Base-by-base conservation (phyloP, 2,888 invertebrate genomes). In the Exephanes ischioxanthus region DNA sequence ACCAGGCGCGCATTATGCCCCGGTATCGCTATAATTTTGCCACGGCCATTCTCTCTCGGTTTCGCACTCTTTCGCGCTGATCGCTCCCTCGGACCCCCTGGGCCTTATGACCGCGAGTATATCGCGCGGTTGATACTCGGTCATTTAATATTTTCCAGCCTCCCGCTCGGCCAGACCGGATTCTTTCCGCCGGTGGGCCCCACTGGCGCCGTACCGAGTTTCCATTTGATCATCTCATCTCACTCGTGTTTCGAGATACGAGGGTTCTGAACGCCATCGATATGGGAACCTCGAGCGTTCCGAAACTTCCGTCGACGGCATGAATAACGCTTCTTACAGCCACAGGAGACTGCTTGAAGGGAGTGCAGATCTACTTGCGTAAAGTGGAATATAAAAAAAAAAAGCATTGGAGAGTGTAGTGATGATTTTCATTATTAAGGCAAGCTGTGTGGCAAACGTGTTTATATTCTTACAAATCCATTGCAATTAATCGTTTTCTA, bases 111-210 rank as follows among this genome's bases (percentile, higher is more conserved):
- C 79, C 79, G 71, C 78, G 63, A 55, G 75, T 79, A 78, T 78
- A 61, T 45, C 82, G 70, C 78, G 48, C 72, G 37, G 70, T 79
- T 85, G 79, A 85, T 85, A 84, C 88, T 85, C 84, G 83, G 88
- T 86, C 85, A 88, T 87, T 88, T 86, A 80, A 88, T 84, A 87
- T 87, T 87, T 88, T 85, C 82, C 87, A 86, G 83, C 83, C 87
- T 84, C 80, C 84, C 80, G 77, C 80, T 61, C 80, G 84, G 84
- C 70, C 86, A 71, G 85, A 80, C 77, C 78, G 73, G 22, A 85
- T 85, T 82, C 85, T 70, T 79, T 79, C 66, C 82, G 86, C 80
- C 83, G 80, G 51, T 86, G 83, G 84, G 80, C 75, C 77, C 71
- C 86, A 55, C 22, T 84, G 86, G 84, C 86, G 83, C 86, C 85